phyloP scores from a whole-genome alignment of 2,888 invertebrate genomes.

The Crematogaster levior region DNA sequence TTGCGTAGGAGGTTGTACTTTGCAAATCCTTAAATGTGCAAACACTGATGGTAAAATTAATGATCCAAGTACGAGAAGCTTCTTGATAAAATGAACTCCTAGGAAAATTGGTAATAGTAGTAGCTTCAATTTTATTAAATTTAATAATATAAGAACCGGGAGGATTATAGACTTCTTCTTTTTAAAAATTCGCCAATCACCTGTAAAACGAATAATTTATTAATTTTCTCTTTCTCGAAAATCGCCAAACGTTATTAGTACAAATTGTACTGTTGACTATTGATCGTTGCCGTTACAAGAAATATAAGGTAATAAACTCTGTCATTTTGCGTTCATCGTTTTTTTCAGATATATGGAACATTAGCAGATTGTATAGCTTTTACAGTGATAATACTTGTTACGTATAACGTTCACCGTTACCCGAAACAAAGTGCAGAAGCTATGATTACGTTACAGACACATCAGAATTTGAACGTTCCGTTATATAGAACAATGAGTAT shows the following conservation, averaged over 20 bases:
- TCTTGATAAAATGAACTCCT: slow-evolving; percentile 89
- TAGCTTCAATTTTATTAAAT: slow-evolving; percentile 86
- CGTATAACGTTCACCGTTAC: slow-evolving; percentile 29
- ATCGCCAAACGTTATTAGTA: neutral
- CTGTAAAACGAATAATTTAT: slow-evolving; percentile 57
- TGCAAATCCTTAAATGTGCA: slow-evolving; percentile 85
- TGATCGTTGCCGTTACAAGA: slow-evolving; percentile 40
- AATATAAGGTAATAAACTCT: slow-evolving; percentile 27
- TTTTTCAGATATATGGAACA: slow-evolving; percentile 15
- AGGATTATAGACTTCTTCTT: slow-evolving; percentile 92
- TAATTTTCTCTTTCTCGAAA: neutral
- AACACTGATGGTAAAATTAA: slow-evolving; percentile 88
- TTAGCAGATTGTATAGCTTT: slow-evolving; percentile 23
- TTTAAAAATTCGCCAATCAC: slow-evolving; percentile 83
- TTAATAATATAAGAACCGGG: slow-evolving; percentile 82
- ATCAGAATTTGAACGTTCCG: slow-evolving; percentile 26
- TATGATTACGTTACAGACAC: slow-evolving; percentile 13
- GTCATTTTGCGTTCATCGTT: slow-evolving; percentile 32
- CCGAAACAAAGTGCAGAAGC: slow-evolving; percentile 38
- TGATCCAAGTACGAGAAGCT: slow-evolving; percentile 88
- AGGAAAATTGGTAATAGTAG: slow-evolving; percentile 88
- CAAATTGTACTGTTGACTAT: neutral
- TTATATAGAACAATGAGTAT: slow-evolving; percentile 24
- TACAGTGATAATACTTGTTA: slow-evolving; percentile 42
- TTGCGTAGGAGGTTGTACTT: slow-evolving; percentile 72